Evolutionary conservation across 2,888 invertebrate species (phyloP).

Genomic region (Rhingia rostrata): DNA sequence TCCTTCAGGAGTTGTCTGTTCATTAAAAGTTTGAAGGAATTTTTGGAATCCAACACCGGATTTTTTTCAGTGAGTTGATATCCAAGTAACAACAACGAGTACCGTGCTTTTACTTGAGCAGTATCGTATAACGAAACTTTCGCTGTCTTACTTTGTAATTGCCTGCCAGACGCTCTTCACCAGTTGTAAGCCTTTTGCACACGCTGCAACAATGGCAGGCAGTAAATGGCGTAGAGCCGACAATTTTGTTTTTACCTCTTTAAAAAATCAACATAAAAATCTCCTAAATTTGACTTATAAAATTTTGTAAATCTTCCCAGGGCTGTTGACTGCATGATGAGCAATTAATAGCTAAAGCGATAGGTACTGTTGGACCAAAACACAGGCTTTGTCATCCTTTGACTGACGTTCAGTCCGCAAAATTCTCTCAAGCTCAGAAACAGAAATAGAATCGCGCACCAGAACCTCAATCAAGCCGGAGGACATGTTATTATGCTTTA

Average conservation of each 20-base stretch:
- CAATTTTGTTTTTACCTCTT: slow-evolving; percentile 10
- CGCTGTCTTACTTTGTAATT: slow-evolving; percentile 34
- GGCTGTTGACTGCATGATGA: slow-evolving; percentile 50
- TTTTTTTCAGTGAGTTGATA: slow-evolving; percentile 27
- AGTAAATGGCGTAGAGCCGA: slow-evolving; percentile 51
- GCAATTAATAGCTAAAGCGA: slow-evolving; percentile 11
- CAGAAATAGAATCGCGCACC: not conserved
- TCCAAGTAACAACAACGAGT: slow-evolving; percentile 43
- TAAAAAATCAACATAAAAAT: not conserved
- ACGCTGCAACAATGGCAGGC: slow-evolving; percentile 51
- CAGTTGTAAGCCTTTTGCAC: slow-evolving; percentile 31
- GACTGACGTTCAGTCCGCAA: slow-evolving; percentile 4
- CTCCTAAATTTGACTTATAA: slow-evolving; percentile 48
- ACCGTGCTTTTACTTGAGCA: slow-evolving; percentile 20
- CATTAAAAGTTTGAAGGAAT: slow-evolving; percentile 73
- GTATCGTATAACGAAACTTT: slow-evolving; percentile 62
- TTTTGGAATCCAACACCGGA: slow-evolving; percentile 63
- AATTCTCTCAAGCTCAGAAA: not conserved
- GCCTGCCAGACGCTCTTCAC: slow-evolving; percentile 22
- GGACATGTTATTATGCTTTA: slow-evolving; percentile 30
- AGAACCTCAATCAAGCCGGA: slow-evolving; percentile 29
- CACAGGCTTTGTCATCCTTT: slow-evolving; percentile 5
- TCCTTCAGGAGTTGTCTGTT: slow-evolving; percentile 73
- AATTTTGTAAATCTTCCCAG: slow-evolving; percentile 37
- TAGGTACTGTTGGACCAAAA: slow-evolving; percentile 3